A percentile compares a stretch with the other conserved stretches of the same genome.
Evolutionary conservation across 1,140 invertebrate genomes (phyloP).

Genomic region (Gryon sp.): DNA sequence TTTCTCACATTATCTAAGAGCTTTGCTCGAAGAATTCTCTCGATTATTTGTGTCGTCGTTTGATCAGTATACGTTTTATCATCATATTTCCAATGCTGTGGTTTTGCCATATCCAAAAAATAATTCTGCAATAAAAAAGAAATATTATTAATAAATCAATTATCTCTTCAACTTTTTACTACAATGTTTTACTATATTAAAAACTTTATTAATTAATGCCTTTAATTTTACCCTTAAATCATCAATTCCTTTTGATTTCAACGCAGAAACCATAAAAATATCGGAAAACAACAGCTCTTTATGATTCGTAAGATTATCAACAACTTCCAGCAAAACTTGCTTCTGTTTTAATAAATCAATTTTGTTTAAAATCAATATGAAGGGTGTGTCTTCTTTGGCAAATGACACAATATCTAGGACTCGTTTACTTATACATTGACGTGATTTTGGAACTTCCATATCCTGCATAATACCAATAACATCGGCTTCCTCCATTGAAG

Average conservation of each 20-base stretch:
- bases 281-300: constrained; percentile 87
- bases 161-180: too few species aligned
- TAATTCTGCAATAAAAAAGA: constrained; percentile 45
- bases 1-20: constrained; percentile 33
- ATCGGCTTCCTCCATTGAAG: constrained; percentile 86
- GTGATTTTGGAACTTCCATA: constrained; percentile 85
- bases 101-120: constrained; percentile 54
- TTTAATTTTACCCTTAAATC: constrained; percentile 84
- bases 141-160: too few species aligned
- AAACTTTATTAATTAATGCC: too few species aligned
- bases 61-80: constrained; percentile 43
- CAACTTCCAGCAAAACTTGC: constrained; percentile 85
- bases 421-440: constrained; percentile 84
- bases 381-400: constrained; percentile 82
- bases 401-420: constrained; percentile 85
- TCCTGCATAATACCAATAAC: constrained; percentile 93
- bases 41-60: constrained; percentile 29
- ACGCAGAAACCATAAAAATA: constrained; percentile 93
- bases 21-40: constrained; percentile 41
- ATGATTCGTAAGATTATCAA: constrained; percentile 84
- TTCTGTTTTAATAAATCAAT: constrained; percentile 91
- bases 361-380: constrained; percentile 94
- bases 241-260: constrained; percentile 87
- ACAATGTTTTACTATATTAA: too few species aligned
- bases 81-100: constrained; percentile 29